phyloP scores from a whole-genome alignment of 2,888 invertebrate species.

The Parnassius apollo region DNA sequence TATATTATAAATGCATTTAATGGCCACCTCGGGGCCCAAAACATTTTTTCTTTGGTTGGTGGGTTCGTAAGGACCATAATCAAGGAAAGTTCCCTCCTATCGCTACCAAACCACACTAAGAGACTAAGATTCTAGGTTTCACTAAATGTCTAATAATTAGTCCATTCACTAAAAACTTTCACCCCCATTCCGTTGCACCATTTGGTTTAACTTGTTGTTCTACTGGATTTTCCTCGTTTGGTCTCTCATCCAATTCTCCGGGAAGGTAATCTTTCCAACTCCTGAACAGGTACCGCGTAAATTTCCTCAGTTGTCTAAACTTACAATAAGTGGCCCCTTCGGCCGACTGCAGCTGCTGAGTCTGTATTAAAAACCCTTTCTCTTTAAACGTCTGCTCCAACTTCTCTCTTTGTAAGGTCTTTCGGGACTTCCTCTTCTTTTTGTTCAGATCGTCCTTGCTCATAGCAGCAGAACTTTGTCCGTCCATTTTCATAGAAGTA shows the following conservation, averaged over 20 bases:
- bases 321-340: slow-evolving; percentile 97
- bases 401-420: slow-evolving; percentile 92
- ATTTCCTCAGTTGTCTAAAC: slow-evolving; percentile 93
- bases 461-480: slow-evolving; percentile 35
- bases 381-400: slow-evolving; percentile 95
- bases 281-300: slow-evolving; percentile 93
- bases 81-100: not conserved
- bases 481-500: slow-evolving; percentile 41
- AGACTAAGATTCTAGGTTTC: not conserved
- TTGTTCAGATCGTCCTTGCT: slow-evolving; percentile 70
- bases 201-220: slow-evolving; percentile 34
- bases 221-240: slow-evolving; percentile 30
- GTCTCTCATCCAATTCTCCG: slow-evolving; percentile 82
- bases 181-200: slow-evolving; percentile 53
- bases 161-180: slow-evolving; percentile 31
- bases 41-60: not conserved
- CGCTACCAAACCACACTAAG: not conserved
- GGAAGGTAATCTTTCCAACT: slow-evolving; percentile 97
- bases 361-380: slow-evolving; percentile 95
- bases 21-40: slow-evolving; percentile 36
- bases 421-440: slow-evolving; percentile 87
- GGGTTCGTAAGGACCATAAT: not conserved
- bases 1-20: slow-evolving; percentile 61
- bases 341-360: slow-evolving; percentile 94
- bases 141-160: not conserved